A percentile compares a stretch with the other conserved stretches of the same genome.
Evolutionary conservation across 37 sponge, comb jelly and placozoan genomes (phyloP).

Genomic region (Geodia barretti): DNA sequence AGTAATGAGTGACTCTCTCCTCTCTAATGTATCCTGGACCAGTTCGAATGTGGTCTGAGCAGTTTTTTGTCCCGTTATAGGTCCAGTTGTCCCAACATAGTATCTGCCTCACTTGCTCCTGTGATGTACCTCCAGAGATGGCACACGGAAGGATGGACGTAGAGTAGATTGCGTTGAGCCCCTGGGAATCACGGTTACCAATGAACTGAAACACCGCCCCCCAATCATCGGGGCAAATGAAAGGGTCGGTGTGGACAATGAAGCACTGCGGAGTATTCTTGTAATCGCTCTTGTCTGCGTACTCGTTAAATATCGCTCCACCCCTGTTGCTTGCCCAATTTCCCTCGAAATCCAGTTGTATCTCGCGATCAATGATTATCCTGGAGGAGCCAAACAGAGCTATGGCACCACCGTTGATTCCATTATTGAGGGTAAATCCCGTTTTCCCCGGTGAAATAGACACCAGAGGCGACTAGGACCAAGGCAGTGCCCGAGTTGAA

Average conservation of each 20-base stretch:
- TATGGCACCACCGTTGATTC: constrained; percentile 59
- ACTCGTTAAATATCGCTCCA: constrained; percentile 49
- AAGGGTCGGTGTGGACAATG: constrained; percentile 20
- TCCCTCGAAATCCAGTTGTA: constrained; percentile 19
- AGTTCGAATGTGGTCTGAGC: neutral
- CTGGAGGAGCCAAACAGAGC: constrained; percentile 29
- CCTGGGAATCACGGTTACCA: constrained; percentile 14
- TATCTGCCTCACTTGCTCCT: neutral
- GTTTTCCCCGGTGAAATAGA: constrained; percentile 21
- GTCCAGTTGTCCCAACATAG: constrained; percentile 22
- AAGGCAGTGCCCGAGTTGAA: constrained; percentile 50
- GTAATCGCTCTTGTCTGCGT: constrained; percentile 16
- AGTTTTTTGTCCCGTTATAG: neutral
- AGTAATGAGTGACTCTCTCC: neutral
- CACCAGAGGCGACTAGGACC: constrained; percentile 18
- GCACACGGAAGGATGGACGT: constrained; percentile 55
- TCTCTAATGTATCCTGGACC: constrained; percentile 3
- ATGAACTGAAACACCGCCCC: neutral
- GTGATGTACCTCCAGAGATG: constrained; percentile 1
- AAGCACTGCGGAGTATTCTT: constrained; percentile 32
- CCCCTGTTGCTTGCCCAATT: constrained; percentile 45
- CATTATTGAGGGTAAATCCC: constrained; percentile 33
- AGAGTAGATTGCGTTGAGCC: constrained; percentile 40
- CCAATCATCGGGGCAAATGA: constrained; percentile 13
- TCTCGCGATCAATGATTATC: neutral